Conservation (phyloP, 2,113 vertebrate genomes). For the Larimichthys polyactis region DNA sequence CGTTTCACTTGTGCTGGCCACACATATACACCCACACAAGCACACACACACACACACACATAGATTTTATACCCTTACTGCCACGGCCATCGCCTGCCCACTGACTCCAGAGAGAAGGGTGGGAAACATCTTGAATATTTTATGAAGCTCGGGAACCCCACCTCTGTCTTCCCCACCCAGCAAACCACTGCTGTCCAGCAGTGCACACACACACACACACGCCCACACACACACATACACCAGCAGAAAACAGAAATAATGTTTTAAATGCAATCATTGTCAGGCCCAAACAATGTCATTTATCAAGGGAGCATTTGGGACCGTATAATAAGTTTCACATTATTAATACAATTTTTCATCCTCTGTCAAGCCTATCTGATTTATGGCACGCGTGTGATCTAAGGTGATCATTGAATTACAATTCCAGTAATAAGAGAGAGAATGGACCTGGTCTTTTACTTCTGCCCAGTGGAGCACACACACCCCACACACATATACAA, state of each 20-base stretch:
- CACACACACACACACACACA: conserved; percentile 69
- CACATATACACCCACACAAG: conserved; percentile 65
- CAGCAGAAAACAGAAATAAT: conserved; percentile 97
- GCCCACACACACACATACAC: conserved; percentile 66
- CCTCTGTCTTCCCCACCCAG: conserved; percentile 74
- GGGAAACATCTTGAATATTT: conserved; percentile 96
- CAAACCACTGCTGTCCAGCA: conserved; percentile 62
- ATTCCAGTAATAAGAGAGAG: conserved; percentile 95
- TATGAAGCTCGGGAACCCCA: conserved; percentile 85
- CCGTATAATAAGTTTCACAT: conserved; percentile 99
- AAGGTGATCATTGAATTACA: conserved; percentile 99
- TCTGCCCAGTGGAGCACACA: conserved; percentile 73
- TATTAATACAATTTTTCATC: conserved; percentile 99
- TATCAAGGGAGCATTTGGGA: conserved; percentile 99
- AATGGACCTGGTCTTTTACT: conserved; percentile 82
- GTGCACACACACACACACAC: conserved; percentile 42
- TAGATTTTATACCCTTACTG: conserved; percentile 75
- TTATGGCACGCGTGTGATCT: conserved; percentile 99
- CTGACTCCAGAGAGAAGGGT: conserved; percentile 90
- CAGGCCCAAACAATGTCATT: conserved; percentile 99
- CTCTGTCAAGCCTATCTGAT: conserved; percentile 98
- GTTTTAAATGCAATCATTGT: conserved; percentile 99
- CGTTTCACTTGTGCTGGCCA: conserved; percentile 58
- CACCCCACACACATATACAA: conserved; percentile 31
- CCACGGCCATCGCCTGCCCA: conserved; percentile 71